Evolutionary conservation across 2,113 vertebrate genomes (phyloP).

Genomic region (Otus sunia): DNA sequence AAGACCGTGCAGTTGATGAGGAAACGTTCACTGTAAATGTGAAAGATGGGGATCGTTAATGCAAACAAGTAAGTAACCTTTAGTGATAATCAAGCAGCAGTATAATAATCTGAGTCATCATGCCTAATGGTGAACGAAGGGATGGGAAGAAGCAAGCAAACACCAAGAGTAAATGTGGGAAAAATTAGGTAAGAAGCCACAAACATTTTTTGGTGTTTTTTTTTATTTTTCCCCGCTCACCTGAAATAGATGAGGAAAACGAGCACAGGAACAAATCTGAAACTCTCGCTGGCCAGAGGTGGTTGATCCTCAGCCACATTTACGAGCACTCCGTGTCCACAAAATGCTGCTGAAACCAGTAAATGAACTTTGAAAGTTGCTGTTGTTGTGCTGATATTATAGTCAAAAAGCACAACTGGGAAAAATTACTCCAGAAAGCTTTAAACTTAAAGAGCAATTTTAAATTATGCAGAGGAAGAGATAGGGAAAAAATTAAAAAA

Average conservation of each 20-base stretch:
- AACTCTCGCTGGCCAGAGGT: neutral
- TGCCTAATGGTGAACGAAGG: neutral
- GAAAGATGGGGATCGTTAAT: neutral
- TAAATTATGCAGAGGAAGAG: neutral
- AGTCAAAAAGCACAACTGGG: neutral
- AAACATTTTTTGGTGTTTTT: too few relatives aligned
- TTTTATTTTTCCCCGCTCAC: neutral
- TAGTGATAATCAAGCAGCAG: neutral
- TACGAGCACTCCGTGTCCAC: fast-evolving
- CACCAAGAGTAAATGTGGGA: neutral
- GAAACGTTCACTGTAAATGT: neutral
- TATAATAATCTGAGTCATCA: neutral
- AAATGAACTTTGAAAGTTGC: neutral
- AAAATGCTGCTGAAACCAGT: neutral
- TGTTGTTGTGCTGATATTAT: neutral
- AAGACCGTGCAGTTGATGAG: neutral
- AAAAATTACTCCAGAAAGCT: neutral
- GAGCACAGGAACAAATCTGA: neutral
- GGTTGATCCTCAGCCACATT: neutral
- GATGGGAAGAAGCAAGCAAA: neutral
- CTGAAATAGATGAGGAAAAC: neutral
- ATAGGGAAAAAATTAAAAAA: neutral
- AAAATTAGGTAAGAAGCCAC: neutral
- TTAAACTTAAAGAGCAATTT: neutral
- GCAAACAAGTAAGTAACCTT: neutral